A percentile compares a stretch with the other conserved stretches of the same genome.
Conservation (phyloP, 2,888 invertebrate species). For the Sinodicranocentrus sp. region DNA sequence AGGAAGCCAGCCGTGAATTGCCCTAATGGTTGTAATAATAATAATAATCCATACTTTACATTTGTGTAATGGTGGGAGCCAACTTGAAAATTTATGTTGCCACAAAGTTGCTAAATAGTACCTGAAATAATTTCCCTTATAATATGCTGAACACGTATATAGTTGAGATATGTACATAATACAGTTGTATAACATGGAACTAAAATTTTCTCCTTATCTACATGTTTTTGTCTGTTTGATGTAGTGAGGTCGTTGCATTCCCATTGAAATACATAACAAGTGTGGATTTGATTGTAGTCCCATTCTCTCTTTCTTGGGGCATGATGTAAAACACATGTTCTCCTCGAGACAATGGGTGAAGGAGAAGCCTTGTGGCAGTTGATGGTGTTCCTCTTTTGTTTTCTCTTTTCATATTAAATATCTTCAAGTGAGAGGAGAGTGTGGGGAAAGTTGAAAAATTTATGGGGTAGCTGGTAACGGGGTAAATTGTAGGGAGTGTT, state of each 20-base stretch:
- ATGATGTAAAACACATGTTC: conserved; percentile 55
- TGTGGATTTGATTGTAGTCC: conserved; percentile 10
- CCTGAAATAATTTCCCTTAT: conserved; percentile 47
- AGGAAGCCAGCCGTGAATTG: background rate
- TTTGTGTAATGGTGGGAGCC: conserved; percentile 17
- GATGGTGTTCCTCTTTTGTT: conserved; percentile 41
- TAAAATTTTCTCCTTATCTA: too few relatives aligned
- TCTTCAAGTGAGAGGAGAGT: conserved; percentile 26
- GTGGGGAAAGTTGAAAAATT: conserved; percentile 55
- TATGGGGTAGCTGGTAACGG: conserved; percentile 50
- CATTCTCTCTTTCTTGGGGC: conserved; percentile 11
- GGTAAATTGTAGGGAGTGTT: conserved; percentile 45
- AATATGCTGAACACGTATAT: too few relatives aligned
- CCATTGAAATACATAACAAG: too few relatives aligned
- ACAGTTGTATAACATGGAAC: too few relatives aligned
- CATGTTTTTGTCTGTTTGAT: too few relatives aligned
- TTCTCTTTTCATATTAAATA: conserved; percentile 53
- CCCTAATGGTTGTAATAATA: background rate
- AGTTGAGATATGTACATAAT: too few relatives aligned
- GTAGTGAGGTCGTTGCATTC: too few relatives aligned
- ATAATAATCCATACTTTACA: conserved; percentile 21
- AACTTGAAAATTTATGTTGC: conserved; percentile 53
- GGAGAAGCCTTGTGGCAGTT: conserved; percentile 49
- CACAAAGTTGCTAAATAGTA: conserved; percentile 58
- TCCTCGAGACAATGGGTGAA: conserved; percentile 42